Base-by-base conservation (phyloP, 2,113 vertebrate genomes). In the Struthio camelus region DNA sequence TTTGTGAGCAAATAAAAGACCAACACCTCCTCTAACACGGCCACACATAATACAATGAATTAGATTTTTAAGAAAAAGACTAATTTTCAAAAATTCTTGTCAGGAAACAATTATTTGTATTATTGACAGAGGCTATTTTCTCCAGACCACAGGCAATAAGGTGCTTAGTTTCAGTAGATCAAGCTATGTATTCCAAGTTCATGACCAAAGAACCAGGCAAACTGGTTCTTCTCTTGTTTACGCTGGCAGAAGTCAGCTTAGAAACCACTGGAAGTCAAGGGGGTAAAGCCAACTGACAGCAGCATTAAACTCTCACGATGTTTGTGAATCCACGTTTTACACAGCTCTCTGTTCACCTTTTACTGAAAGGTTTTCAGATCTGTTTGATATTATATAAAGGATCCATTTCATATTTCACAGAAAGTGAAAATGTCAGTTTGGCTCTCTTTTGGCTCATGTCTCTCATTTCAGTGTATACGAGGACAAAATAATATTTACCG, bases 401-500 rank as follows among this genome's bases (percentile, higher is more conserved):
- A 90, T 84, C 42, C 5, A 61, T 87, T 82, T 93, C 38, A 72
- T 62, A 83, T 66, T 58, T 85, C 58, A 77, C 9, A 91, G 40
- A 94, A 92, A 78, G 17, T 64, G n/a, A 78, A 89, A 80, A 62
- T 27, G 14, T 30, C 38, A 78, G 1, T 32, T 9, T 50, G 24
- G 4, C 3, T 85, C 24, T 36, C 23, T 62, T 32, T 87, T 70
- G 54, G 67, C 42, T 85, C 38, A 78, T 9, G 1, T 79, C 28
- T 78, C 59, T 65, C 77, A 69, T 70, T 87, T 65, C 48, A 66
- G 32, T 69, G 8, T 51, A 36, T 34, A 93, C 40, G 83, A 93
- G 90, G 38, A 76, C 8, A 87, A 93, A 89, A 70, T n/a, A 61
- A 59, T 87, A 98, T 97, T 98, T 98, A 99, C 99, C 98, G 98